Conservation (phyloP, 2,888 invertebrate genomes). For the Drosophila subquinaria region DNA sequence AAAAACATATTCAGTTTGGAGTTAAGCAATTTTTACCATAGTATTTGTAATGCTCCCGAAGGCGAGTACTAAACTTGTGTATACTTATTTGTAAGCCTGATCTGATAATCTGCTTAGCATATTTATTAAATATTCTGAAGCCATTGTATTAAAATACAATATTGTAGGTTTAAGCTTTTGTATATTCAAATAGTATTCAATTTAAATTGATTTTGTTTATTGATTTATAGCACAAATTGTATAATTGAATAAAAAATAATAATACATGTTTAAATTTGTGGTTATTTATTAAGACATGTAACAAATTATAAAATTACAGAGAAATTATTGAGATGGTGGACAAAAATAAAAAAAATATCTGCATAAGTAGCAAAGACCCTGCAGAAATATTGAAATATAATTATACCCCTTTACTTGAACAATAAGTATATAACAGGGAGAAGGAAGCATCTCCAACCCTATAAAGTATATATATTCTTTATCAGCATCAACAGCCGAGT, state of each 20-base stretch:
- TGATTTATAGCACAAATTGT: background rate
- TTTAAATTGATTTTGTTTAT: background rate
- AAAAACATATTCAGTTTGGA: constrained; percentile 33
- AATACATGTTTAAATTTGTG: background rate
- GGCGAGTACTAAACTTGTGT: background rate
- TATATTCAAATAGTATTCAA: background rate
- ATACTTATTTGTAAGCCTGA: background rate
- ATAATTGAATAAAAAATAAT: background rate
- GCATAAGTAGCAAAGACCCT: no score
- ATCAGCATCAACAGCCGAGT: no score
- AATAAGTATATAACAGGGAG: no score
- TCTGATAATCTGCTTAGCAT: constrained; percentile 7
- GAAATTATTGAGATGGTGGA: no score
- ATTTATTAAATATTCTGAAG: background rate
- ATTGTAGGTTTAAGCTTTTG: background rate
- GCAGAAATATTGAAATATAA: no score
- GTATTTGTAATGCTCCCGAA: constrained; percentile 16
- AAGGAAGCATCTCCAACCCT: no score
- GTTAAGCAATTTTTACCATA: constrained; percentile 27
- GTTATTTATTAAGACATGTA: background rate
- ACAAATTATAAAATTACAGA: no score
- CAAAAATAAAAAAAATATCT: no score
- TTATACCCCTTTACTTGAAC: no score
- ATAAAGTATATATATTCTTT: no score
- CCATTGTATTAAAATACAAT: no score